A percentile compares a stretch with the other conserved stretches of the same genome.
These are phyloP conservation scores for Callosobruchus maculatus DNA, from an alignment of 2,888 invertebrate species.

Conservation along the genomic window DNA sequence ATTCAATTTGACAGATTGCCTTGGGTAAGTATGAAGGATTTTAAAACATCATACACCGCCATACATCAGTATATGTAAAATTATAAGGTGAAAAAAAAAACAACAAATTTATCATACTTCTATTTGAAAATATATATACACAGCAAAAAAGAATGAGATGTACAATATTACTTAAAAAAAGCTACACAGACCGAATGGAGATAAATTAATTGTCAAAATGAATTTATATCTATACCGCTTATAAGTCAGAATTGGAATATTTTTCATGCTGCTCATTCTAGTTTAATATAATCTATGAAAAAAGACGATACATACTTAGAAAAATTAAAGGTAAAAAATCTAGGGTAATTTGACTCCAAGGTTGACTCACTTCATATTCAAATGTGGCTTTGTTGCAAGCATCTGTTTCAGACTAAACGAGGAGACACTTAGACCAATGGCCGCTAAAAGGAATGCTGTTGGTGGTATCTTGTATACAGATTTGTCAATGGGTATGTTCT, in stretches of 20 bases:
- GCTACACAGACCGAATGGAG: not conserved
- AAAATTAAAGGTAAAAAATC: constrained; percentile 4
- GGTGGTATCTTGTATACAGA: constrained; percentile 39
- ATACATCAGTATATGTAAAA: too few species aligned
- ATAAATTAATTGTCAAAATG: constrained; percentile 33
- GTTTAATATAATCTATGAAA: not conserved
- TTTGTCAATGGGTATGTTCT: constrained; percentile 14
- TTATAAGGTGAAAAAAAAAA: not conserved
- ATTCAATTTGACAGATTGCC: too few species aligned
- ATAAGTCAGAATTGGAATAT: constrained; percentile 34
- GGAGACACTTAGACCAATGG: constrained; percentile 44
- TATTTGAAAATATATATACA: not conserved
- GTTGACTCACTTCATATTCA: constrained; percentile 8
- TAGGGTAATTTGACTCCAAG: not conserved
- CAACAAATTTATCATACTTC: not conserved
- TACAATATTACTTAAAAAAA: not conserved
- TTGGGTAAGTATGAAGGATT: too few species aligned
- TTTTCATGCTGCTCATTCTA: constrained; percentile 23
- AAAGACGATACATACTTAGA: constrained; percentile 5
- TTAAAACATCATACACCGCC: too few species aligned
- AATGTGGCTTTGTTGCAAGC: constrained; percentile 19
- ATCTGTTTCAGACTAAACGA: constrained; percentile 45
- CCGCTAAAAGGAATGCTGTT: constrained; percentile 43
- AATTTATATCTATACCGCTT: constrained; percentile 43
- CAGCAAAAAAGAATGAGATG: not conserved